Evolutionary conservation across 2,888 invertebrate genomes (phyloP).

Genomic region (Calliphora vomitoria): DNA sequence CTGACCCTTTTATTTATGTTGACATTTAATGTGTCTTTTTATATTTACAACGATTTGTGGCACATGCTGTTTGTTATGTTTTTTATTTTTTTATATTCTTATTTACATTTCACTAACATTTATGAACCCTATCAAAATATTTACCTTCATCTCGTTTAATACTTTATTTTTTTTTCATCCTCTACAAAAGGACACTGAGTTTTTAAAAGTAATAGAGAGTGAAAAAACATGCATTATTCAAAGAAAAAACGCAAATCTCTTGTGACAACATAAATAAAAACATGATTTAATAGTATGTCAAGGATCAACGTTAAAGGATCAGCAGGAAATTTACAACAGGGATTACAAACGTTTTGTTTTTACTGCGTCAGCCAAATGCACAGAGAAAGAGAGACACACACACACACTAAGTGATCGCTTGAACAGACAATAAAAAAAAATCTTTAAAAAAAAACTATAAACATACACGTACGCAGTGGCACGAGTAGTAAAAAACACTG

Average conservation of each 20-base stretch:
- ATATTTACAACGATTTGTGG: constrained; percentile 43
- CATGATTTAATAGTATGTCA: constrained; percentile 81
- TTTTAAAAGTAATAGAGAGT: neutral
- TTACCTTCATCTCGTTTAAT: constrained; percentile 39
- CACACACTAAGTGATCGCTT: constrained; percentile 53
- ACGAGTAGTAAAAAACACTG: constrained; percentile 48
- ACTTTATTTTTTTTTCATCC: neutral
- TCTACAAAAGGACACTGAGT: neutral
- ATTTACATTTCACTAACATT: constrained; percentile 59
- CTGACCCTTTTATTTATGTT: constrained; percentile 34
- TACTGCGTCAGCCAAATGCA: constrained; percentile 8
- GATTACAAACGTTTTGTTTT: constrained; percentile 79
- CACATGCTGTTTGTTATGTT: constrained; percentile 50
- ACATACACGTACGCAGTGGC: constrained; percentile 26
- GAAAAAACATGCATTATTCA: neutral
- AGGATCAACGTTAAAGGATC: constrained; percentile 80
- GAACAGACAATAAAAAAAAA: constrained; percentile 34
- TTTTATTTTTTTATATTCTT: constrained; percentile 24
- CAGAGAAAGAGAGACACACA: neutral
- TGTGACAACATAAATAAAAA: constrained; percentile 83
- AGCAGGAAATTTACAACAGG: constrained; percentile 82
- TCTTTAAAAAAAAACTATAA: constrained; percentile 42
- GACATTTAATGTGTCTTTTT: constrained; percentile 37
- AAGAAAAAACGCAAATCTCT: constrained; percentile 79
- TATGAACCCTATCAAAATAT: constrained; percentile 64